Percentiles rank a stretch among this genome's conserved stretches.
Conservation (phyloP, 2,888 invertebrate genomes). For the Coremacera marginata region DNA sequence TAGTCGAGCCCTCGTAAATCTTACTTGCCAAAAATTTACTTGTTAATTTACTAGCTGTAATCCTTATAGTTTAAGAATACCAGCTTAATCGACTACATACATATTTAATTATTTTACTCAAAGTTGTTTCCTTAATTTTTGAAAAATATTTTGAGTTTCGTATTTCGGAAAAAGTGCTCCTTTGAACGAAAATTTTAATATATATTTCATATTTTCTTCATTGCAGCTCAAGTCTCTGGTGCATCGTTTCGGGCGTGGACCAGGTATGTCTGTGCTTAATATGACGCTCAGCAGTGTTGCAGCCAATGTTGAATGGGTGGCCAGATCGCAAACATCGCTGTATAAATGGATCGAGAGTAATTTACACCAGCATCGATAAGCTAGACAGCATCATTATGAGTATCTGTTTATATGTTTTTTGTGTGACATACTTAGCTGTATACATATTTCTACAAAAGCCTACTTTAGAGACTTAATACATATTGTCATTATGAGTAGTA, state of each 20-base stretch:
- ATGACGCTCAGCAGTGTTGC: constrained; percentile 69
- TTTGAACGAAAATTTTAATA: no score
- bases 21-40: no score
- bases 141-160: no score
- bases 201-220: no score
- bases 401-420: neutral
- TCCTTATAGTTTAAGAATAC: no score
- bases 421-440: neutral
- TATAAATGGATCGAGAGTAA: constrained; percentile 69
- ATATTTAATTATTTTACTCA: no score
- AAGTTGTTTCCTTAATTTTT: no score
- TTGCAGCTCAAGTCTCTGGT: constrained; percentile 68
- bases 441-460: constrained; percentile 1
- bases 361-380: constrained; percentile 64
- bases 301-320: constrained; percentile 70
- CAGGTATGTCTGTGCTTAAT: constrained; percentile 67
- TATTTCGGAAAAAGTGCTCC: no score
- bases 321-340: constrained; percentile 66
- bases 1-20: no score
- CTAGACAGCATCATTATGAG: constrained; percentile 1
- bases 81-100: no score
- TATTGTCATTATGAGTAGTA: neutral
- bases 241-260: constrained; percentile 69
- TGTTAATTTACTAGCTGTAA: no score
- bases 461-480: constrained; percentile 17